Conservation (phyloP, 2,113 vertebrate species). For the Cyprinodon variegatus region DNA sequence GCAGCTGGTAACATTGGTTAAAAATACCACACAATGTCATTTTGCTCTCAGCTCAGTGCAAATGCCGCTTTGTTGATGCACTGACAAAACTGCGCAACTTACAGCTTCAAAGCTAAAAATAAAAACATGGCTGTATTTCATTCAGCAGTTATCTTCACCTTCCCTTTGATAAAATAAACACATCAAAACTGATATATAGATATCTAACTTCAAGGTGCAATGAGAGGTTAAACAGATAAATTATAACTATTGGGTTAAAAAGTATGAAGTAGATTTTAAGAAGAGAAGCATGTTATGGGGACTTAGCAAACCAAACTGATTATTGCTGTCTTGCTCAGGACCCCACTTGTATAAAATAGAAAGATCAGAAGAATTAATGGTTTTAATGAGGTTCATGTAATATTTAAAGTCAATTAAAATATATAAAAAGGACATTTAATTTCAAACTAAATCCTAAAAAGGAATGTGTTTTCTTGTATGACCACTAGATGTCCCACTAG, state of each 20-base stretch:
- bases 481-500: not conserved
- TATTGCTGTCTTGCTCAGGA: not conserved
- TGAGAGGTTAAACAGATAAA: not conserved
- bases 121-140: not conserved
- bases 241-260: not conserved
- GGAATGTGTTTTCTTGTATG: not conserved
- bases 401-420: not conserved
- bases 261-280: not conserved
- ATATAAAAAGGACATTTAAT: not conserved
- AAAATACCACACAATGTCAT: not conserved
- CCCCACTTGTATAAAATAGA: slow-evolving; percentile 36
- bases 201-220: not conserved
- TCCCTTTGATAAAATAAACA: not conserved
- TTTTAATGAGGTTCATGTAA: not conserved
- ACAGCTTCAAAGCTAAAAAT: slow-evolving; percentile 17
- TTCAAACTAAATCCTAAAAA: not conserved
- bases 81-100: slow-evolving; percentile 5
- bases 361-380: not conserved
- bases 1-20: slow-evolving; percentile 1
- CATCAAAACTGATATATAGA: not conserved
- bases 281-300: not conserved
- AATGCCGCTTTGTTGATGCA: not conserved
- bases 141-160: not conserved
- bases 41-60: slow-evolving; percentile 3
- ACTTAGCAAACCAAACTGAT: not conserved